A percentile compares a stretch with the other conserved stretches of the same genome.
These are phyloP conservation scores for Oryzaephilus surinamensis DNA, from an alignment of 1,140 invertebrate species.

Conservation along the genomic window DNA sequence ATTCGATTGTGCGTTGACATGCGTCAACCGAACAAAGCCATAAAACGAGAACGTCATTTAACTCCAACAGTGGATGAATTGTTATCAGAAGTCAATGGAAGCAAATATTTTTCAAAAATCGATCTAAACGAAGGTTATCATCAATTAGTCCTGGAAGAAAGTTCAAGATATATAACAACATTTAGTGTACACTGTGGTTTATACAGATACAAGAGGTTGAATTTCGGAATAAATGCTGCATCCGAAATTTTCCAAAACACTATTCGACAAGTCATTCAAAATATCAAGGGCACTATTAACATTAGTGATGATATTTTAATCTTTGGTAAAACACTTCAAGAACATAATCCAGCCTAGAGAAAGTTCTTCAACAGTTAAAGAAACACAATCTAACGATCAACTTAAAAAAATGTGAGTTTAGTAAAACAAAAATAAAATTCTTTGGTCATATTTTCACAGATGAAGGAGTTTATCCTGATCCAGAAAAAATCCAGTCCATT, in stretches of 20 bases:
- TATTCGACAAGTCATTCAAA: constrained; percentile 25
- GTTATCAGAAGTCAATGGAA: constrained; percentile 24
- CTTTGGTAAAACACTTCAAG: constrained; percentile 21
- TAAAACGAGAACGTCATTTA: constrained; percentile 29
- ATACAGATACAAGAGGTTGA: constrained; percentile 28
- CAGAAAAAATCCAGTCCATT: constrained; percentile 32
- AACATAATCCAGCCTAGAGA: constrained; percentile 23
- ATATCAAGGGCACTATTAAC: constrained; percentile 19
- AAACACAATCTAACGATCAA: constrained; percentile 21
- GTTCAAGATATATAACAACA: too few species aligned
- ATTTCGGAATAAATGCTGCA: constrained; percentile 25
- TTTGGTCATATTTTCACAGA: constrained; percentile 33
- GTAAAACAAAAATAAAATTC: constrained; percentile 22
- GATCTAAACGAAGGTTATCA: too few species aligned
- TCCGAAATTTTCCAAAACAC: constrained; percentile 35
- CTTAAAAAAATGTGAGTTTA: constrained; percentile 25
- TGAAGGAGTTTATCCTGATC: constrained; percentile 28
- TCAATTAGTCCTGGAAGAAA: too few species aligned
- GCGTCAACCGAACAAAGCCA: constrained; percentile 30
- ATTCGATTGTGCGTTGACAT: constrained; percentile 34
- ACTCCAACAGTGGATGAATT: constrained; percentile 30
- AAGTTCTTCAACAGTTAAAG: constrained; percentile 21
- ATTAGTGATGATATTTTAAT: constrained; percentile 34
- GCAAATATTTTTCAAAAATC: too few species aligned
- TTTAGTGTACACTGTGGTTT: too few species aligned